Percentiles rank a stretch among this genome's conserved stretches.
These are phyloP conservation scores for Saxidomus purpurata DNA, from an alignment of 1,140 invertebrate species.

Conservation along the genomic window DNA sequence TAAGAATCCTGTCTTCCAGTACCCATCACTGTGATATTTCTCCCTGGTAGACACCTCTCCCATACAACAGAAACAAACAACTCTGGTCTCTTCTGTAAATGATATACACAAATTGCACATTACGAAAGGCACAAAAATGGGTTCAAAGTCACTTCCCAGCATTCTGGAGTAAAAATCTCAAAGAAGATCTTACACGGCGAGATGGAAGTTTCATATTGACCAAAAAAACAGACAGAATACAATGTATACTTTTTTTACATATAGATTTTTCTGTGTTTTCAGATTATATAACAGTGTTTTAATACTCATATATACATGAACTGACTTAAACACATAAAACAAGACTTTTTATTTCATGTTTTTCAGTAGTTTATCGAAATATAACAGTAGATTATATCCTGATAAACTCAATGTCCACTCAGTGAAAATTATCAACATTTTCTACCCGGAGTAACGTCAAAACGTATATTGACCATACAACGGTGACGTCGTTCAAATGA, in stretches of 20 bases:
- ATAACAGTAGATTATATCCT: too few relatives aligned
- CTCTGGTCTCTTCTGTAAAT: neutral
- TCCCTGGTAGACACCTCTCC: slow-evolving; percentile 6
- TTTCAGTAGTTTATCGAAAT: too few relatives aligned
- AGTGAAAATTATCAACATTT: too few relatives aligned
- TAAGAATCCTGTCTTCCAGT: slow-evolving; percentile 31
- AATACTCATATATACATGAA: too few relatives aligned
- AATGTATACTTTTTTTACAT: neutral
- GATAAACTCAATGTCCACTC: too few relatives aligned
- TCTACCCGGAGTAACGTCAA: too few relatives aligned
- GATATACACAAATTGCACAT: neutral
- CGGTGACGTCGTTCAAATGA: too few relatives aligned
- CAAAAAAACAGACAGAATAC: neutral
- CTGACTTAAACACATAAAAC: too few relatives aligned
- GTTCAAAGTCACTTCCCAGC: neutral
- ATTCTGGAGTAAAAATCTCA: neutral
- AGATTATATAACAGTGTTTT: too few relatives aligned
- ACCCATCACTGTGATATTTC: neutral
- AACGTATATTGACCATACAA: too few relatives aligned
- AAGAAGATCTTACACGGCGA: neutral
- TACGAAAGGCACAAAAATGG: neutral
- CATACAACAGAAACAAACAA: neutral
- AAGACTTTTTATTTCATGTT: too few relatives aligned
- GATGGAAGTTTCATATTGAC: neutral
- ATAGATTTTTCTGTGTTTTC: neutral